phyloP scores from a whole-genome alignment of 2,797 vertebrate species.

The Bufotes viridis region DNA sequence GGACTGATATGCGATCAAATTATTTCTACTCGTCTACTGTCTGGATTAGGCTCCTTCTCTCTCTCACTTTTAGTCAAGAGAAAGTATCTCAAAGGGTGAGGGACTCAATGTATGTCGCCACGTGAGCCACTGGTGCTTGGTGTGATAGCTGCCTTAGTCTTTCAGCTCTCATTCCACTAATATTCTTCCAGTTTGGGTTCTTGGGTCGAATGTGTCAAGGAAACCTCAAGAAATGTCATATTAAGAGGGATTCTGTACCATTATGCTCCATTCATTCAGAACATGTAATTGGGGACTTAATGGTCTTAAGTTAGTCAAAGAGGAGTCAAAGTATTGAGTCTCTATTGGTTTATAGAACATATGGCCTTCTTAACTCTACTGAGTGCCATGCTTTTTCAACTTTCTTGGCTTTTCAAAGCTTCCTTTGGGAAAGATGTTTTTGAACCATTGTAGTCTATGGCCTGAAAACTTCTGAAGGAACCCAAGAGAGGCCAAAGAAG shows the following conservation, averaged over 20 bases:
- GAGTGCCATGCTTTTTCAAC: no score
- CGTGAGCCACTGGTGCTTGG: neutral
- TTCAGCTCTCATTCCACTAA: neutral
- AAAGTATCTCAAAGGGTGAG: neutral
- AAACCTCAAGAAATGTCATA: neutral
- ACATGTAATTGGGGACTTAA: neutral
- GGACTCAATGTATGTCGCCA: neutral
- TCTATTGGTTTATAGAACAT: neutral
- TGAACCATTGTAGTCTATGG: neutral
- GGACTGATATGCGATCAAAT: neutral
- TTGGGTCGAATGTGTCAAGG: neutral
- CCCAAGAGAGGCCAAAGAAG: neutral
- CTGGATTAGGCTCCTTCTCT: neutral
- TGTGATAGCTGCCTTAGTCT: neutral
- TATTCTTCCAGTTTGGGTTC: neutral
- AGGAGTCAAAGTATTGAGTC: neutral
- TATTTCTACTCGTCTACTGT: neutral
- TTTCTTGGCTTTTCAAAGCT: neutral
- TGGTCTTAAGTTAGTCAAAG: neutral
- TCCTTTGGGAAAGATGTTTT: neutral
- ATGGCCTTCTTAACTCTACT: neutral
- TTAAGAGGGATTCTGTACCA: neutral
- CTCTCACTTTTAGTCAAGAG: neutral
- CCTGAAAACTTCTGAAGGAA: neutral
- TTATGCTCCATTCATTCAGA: neutral